Percentiles rank a stretch among this genome's conserved stretches.
These are phyloP conservation scores for Sarcophaga caerulescens DNA, from an alignment of 2,888 invertebrate genomes.

Conservation along the genomic window DNA sequence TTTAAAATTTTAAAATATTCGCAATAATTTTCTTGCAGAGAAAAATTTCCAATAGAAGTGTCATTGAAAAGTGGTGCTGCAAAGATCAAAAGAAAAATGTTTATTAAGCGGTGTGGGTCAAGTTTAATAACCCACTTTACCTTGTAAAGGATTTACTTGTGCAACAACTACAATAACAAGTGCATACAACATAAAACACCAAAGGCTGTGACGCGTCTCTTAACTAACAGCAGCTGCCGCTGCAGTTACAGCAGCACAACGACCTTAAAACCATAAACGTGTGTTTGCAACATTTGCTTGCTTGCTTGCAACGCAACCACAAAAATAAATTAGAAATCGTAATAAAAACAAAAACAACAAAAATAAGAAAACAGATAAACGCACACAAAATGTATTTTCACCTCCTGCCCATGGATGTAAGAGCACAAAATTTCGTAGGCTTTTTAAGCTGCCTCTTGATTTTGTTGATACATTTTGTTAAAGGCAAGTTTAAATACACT, in stretches of 20 bases:
- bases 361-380: conserved; percentile 2
- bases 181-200: conserved; percentile 21
- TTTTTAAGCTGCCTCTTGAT: conserved; percentile 49
- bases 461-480: conserved; percentile 42
- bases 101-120: conserved; percentile 61
- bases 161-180: neutral
- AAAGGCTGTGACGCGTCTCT: conserved; percentile 13
- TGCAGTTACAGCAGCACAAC: conserved; percentile 38
- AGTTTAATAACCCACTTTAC: conserved; percentile 67
- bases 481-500: conserved; percentile 58
- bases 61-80: conserved; percentile 48
- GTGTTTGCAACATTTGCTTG: conserved; percentile 36
- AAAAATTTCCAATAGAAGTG: conserved; percentile 26
- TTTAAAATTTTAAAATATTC: neutral
- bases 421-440: conserved; percentile 35
- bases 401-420: conserved; percentile 49
- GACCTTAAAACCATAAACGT: conserved; percentile 63
- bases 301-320: conserved; percentile 31
- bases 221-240: neutral
- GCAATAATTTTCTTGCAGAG: neutral
- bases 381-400: conserved; percentile 56
- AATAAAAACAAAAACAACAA: conserved; percentile 9
- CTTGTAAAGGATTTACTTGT: conserved; percentile 58
- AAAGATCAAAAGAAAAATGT: conserved; percentile 41
- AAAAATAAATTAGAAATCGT: neutral